Base-by-base conservation (phyloP, 2,888 invertebrate genomes). In the Drosophila multiciliata region DNA sequence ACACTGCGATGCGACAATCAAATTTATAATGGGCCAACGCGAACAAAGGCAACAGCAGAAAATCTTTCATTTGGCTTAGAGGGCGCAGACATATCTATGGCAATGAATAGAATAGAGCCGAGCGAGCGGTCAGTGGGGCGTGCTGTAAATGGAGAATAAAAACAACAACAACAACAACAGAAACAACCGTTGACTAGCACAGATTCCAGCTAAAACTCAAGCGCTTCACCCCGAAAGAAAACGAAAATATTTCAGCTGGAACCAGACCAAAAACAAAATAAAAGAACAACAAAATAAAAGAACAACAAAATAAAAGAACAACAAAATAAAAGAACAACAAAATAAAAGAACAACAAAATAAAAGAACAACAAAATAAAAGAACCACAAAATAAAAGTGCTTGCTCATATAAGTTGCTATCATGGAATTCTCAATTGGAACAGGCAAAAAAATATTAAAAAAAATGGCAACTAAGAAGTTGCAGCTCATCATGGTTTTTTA, bases 231-330 rank as follows among this genome's bases (percentile, higher is more conserved):
- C 62, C 59, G 57, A 85, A 83, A 85, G 84, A 87, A 85, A 85
- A 85, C 82, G 89, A 85, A 88, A 85, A 85, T 80, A 80, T 83
- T 88, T 83, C 73, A 83, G 73, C 67, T 85, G 87, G 87, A 85
- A 88, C 84, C 66, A 40, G 66, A 66, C 66, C 20, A 55, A 67
- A 38, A 36, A 50, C 2, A 36, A 48, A 23, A 23, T 5, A 42
- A 38, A 64, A 48, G 9, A 35, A 12, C 23, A 20, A 3, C 1
- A 17, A 32, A 65, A 50, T 59, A n/a, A 12, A 35, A 15, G n/a
- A 29, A 20, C 35, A 32, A 59, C 29, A 38, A 64, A 65, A 26
- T 29, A 55, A 65, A 65, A 48, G 11, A n/a, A n/a, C n/a, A n/a
- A n/a, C n/a, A n/a, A n/a, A n/a, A n/a, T n/a, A n/a, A 12, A 35